These are phyloP conservation scores for Axea sp. DNA, from an alignment of 2,888 invertebrate genomes.

Conservation along the genomic window DNA sequence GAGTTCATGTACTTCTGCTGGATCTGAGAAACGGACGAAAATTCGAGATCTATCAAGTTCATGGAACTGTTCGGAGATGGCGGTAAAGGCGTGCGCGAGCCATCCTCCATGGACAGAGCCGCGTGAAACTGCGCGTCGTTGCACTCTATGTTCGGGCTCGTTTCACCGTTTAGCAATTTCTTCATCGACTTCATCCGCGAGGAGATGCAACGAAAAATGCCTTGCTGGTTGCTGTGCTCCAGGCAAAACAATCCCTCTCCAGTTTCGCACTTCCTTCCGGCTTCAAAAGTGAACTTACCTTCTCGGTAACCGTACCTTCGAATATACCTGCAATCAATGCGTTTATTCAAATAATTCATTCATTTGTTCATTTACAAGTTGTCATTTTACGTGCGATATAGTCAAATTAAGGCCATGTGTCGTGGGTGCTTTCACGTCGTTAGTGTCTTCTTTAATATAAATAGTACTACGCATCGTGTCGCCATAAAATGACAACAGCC, in stretches of 20 bases:
- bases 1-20: slow-evolving; percentile 70
- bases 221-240: slow-evolving; percentile 90
- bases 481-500: too few species aligned
- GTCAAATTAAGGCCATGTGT: too few species aligned
- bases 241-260: slow-evolving; percentile 91
- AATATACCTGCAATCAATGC: slow-evolving; percentile 87
- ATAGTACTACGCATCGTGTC: too few species aligned
- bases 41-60: slow-evolving; percentile 80
- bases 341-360: too few species aligned
- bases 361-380: too few species aligned
- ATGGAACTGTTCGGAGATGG: slow-evolving; percentile 82
- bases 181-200: slow-evolving; percentile 94
- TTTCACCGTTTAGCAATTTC: slow-evolving; percentile 87
- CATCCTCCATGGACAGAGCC: slow-evolving; percentile 88
- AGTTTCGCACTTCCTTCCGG: slow-evolving; percentile 91
- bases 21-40: slow-evolving; percentile 74
- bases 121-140: slow-evolving; percentile 88
- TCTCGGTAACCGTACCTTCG: slow-evolving; percentile 91
- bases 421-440: too few species aligned
- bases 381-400: too few species aligned
- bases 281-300: slow-evolving; percentile 93
- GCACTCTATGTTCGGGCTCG: slow-evolving; percentile 81
- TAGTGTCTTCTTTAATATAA: too few species aligned
- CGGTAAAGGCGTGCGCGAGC: slow-evolving; percentile 90
- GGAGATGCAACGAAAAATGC: slow-evolving; percentile 89